Base-by-base conservation (phyloP, 2,797 vertebrate species). In the Ceryle rudis region DNA sequence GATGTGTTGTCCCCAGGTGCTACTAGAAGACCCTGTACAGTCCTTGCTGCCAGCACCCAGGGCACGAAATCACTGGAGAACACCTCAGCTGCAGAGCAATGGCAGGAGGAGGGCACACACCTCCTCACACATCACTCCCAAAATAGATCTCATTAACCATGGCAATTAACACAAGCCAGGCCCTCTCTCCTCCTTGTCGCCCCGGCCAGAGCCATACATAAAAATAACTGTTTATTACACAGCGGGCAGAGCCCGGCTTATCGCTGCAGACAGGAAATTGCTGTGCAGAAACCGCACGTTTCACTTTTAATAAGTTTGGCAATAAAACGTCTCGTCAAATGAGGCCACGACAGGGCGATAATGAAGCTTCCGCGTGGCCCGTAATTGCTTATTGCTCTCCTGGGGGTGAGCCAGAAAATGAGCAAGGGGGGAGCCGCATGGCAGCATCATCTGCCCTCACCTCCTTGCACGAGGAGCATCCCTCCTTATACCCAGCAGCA, bases 181-280 rank as follows among this genome's bases (percentile, higher is more conserved):
- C 73, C 81, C 81, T 86, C 73, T 89, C 88, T 81, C 81, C 93
- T 84, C 71, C 69, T 85, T 11, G 9, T 65, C 61, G 3, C 41
- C 88, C 83, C 52, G 88, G 81, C 54, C 84, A 86, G 92, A 94
- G 92, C 94, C 42, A 2, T 93, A 95, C 93, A 92, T 97, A 96
- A 97, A 97, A 97, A 97, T 96, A 97, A 93, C 96, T 96, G 95
- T 97, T 98, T 97, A 96, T 97, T 97, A 88, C 95, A 90, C 97
- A 97, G 97, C 78, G 4, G 96, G 96, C 93, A 95, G 92, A 94
- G 93, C 96, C 90, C 9, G 2, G 96, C 97, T 98, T 98, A 98
- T 98, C 97, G 8, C 96, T 69, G 94, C 95, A 95, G 97, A 97
- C 97, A 97, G 98, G 97, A 98, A 97, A 97, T 97, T 97, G 96